Evolutionary conservation across 1,140 invertebrate species (phyloP), one percentile per base, ranked within the genome.

Genomic region (Ceratina calcarata): DNA sequence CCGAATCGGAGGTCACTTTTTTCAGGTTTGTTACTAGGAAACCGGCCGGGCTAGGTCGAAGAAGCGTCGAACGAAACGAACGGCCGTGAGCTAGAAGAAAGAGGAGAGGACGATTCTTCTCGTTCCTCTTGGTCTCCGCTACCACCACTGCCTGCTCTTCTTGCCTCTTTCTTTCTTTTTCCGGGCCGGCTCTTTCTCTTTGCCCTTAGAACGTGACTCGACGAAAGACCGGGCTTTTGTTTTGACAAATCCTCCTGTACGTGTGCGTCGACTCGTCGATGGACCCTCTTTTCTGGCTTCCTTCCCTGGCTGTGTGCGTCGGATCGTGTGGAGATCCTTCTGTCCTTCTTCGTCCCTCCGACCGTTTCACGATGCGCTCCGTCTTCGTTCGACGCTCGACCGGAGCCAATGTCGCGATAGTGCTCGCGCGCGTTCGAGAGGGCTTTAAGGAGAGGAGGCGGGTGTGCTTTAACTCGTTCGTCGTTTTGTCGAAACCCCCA

Each of bases 211-310:
- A 86, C 87, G 89, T 89, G 88, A 90, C 88, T 90, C 86, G 84
- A 86, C 87, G 89, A 88, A 89, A 89, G 89, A 83, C 75, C 80
- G 65, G 85, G 85, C 86, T 89, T 90, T 90, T 90, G 89, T 90
- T 90, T 90, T 90, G 89, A 90, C 89, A 90, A 90, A 90, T 90
- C 86, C 82, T 76, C 79, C 79, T 80, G 65, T 87, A 77, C 80
- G 77, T 88, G 83, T 78, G 76, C 62, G 67, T 78, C 72, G 78
- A 78, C 68, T 80, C 77, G 78, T 82, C 81, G 75, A 66, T 65
- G 74, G 74, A 83, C 71, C 75, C 73, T 83, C 78, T 78, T 86
- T 83, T 86, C 84, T 86, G 77, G 73, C 75, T 27, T 65, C 66
- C 45, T 10, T 27, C 6, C 10, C 65, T 51, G 10, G 16, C 13